Conservation (phyloP, 2,888 invertebrate species). For the Herminia tarsipennalis region DNA sequence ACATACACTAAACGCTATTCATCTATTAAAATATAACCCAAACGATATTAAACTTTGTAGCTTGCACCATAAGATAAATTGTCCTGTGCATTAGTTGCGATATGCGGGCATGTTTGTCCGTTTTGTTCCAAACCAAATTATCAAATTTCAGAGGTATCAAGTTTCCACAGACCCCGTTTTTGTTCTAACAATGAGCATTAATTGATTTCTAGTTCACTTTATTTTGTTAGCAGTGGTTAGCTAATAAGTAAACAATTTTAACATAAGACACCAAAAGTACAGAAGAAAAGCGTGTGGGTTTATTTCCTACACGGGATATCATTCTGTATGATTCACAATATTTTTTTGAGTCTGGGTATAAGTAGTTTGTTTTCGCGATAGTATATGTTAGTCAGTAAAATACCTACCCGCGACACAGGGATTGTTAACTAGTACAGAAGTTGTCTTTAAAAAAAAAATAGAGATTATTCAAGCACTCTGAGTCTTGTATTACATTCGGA, state of each 20-base stretch:
- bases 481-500: no score
- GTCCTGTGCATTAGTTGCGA: background rate
- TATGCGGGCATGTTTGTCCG: slow-evolving; percentile 56
- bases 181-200: slow-evolving; percentile 45
- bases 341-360: no score
- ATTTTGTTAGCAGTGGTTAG: slow-evolving; percentile 26
- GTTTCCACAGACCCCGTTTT: slow-evolving; percentile 49
- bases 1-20: slow-evolving; percentile 42
- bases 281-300: no score
- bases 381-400: no score
- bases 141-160: slow-evolving; percentile 62
- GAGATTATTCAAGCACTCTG: no score
- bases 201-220: slow-evolving; percentile 40
- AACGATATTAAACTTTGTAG: slow-evolving; percentile 29
- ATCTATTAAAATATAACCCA: slow-evolving; percentile 22
- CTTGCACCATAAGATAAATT: slow-evolving; percentile 6
- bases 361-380: no score
- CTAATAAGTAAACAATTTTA: slow-evolving; percentile 15
- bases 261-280: no score
- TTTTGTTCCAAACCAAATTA: slow-evolving; percentile 51
- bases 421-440: no score
- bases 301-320: no score
- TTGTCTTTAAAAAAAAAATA: no score
- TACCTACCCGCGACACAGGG: no score
- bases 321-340: no score